These are phyloP conservation scores for Trichomalopsis sarcophagae DNA, from an alignment of 1,140 invertebrate genomes.

Conservation along the genomic window DNA sequence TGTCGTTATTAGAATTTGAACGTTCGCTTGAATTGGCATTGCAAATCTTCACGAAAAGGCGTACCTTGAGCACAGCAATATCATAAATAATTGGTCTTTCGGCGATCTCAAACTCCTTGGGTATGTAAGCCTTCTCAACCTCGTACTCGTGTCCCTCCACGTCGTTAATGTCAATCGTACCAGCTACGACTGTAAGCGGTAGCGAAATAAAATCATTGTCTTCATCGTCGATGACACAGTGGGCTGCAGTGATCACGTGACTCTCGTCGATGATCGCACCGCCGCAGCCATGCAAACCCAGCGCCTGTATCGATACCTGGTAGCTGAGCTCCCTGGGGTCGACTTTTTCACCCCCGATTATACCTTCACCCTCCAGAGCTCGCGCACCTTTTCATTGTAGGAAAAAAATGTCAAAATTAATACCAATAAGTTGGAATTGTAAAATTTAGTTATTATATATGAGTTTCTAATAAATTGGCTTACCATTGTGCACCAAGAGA, in stretches of 20 bases:
- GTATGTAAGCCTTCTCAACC: not conserved
- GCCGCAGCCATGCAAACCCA: constrained; percentile 71
- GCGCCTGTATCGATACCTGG: constrained; percentile 59
- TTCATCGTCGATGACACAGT: constrained; percentile 64
- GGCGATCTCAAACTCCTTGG: not conserved
- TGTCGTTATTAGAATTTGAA: not conserved
- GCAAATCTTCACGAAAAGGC: not conserved
- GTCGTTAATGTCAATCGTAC: not conserved
- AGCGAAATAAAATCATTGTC: not conserved
- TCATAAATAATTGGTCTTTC: not conserved
- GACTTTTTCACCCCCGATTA: constrained; percentile 33
- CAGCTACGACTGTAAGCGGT: not conserved
- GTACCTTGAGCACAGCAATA: constrained; percentile 25
- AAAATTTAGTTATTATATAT: too few species aligned
- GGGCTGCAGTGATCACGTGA: constrained; percentile 73
- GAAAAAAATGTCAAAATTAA: not conserved
- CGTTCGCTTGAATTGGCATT: not conserved
- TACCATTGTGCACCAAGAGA: not conserved
- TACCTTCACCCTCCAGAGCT: constrained; percentile 16
- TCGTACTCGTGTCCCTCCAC: not conserved
- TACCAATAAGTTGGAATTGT: too few species aligned
- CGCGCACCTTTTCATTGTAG: not conserved
- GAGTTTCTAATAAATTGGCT: not conserved
- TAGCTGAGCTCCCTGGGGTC: constrained; percentile 60
- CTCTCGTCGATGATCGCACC: constrained; percentile 71